Conservation (phyloP, 1,140 invertebrate species). For the Euwallacea similis region DNA sequence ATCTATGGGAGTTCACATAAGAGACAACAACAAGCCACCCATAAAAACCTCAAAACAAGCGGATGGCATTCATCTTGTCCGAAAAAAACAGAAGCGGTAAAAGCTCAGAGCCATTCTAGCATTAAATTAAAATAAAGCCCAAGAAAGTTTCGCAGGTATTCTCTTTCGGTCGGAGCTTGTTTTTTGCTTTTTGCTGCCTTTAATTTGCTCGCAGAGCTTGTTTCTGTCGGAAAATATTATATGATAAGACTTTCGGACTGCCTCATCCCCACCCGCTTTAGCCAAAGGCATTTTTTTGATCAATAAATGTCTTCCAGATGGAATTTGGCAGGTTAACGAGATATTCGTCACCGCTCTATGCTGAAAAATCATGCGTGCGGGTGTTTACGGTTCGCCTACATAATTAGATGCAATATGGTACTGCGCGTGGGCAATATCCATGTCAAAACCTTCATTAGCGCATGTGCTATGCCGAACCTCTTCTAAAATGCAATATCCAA, state of each 20-base stretch:
- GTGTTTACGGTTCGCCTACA: too few relatives aligned
- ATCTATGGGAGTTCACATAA: too few relatives aligned
- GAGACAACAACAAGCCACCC: too few relatives aligned
- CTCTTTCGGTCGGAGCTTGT: constrained; percentile 2
- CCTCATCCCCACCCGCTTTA: neutral
- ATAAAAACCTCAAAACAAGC: neutral
- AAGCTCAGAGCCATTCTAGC: constrained; percentile 13
- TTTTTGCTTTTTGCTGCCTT: constrained; percentile 10
- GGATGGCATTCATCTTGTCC: neutral
- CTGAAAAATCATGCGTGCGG: too few relatives aligned
- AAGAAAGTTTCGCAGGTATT: constrained; percentile 14
- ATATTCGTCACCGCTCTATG: too few relatives aligned
- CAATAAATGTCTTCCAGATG: too few relatives aligned
- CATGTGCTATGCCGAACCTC: too few relatives aligned
- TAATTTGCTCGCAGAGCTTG: constrained; percentile 12
- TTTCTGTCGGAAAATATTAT: neutral
- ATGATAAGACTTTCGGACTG: too few relatives aligned
- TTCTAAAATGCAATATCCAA: neutral
- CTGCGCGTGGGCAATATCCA: too few relatives aligned
- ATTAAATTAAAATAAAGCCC: constrained; percentile 14
- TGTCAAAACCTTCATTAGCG: too few relatives aligned
- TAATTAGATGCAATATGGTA: too few relatives aligned
- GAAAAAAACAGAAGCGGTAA: constrained; percentile 9
- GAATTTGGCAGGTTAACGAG: too few relatives aligned
- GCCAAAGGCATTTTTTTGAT: neutral